These are phyloP conservation scores for Eupithecia tripunctaria DNA, from an alignment of 2,888 invertebrate species.

Conservation along the genomic window DNA sequence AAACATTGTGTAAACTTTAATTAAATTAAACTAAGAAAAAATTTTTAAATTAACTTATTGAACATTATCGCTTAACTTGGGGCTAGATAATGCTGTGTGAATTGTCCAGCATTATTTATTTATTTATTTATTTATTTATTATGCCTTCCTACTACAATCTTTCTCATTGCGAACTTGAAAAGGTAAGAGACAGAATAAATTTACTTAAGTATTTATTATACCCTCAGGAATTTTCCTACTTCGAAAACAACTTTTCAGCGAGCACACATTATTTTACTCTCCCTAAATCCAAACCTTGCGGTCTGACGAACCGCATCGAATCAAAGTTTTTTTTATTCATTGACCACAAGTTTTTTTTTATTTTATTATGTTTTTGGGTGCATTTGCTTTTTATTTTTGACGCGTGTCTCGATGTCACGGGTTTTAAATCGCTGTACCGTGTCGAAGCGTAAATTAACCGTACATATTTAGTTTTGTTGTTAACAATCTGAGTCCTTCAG, in stretches of 20 bases:
- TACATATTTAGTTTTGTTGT: constrained; percentile 63
- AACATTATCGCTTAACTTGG: too few relatives aligned
- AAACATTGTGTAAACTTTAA: too few relatives aligned
- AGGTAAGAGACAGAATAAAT: neutral
- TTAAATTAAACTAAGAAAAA: too few relatives aligned
- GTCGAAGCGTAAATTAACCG: constrained; percentile 71
- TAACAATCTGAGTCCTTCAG: constrained; percentile 39
- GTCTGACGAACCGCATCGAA: constrained; percentile 25
- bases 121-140: too few relatives aligned
- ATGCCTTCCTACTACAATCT: neutral
- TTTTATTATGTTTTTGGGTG: constrained; percentile 39
- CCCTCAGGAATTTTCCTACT: neutral
- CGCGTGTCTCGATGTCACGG: constrained; percentile 72
- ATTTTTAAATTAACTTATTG: too few relatives aligned
- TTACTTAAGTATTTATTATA: neutral
- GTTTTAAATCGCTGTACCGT: constrained; percentile 64
- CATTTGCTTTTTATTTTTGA: constrained; percentile 65
- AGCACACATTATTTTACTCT: neutral
- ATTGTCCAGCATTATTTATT: too few relatives aligned
- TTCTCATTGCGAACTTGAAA: neutral
- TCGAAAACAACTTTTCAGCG: neutral
- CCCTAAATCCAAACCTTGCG: neutral
- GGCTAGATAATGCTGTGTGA: too few relatives aligned
- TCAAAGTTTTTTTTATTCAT: constrained; percentile 8
- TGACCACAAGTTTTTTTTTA: constrained; percentile 17